A percentile compares a stretch with the other conserved stretches of the same genome.
Conservation (phyloP, 2,113 vertebrate genomes). For the Pomatostomus ruficeps region DNA sequence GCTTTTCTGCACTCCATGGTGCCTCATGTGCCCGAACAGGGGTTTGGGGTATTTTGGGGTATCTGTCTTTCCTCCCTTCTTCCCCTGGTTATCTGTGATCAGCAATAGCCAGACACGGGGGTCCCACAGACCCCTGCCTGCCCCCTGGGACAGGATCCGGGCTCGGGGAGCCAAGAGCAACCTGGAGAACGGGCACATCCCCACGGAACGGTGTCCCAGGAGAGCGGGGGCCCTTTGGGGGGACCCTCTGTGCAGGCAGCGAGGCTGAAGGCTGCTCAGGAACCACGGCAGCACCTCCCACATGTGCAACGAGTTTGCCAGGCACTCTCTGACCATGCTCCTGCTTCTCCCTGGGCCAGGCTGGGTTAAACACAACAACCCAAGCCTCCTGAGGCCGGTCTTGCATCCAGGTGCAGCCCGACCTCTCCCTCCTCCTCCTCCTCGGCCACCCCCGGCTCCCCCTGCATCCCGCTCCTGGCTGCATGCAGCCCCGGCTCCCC, state of each 20-base stretch:
- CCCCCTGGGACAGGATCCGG: neutral
- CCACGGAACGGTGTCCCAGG: neutral
- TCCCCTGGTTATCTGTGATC: neutral
- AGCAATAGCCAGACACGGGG: neutral
- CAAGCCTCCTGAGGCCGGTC: neutral
- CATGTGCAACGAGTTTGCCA: neutral
- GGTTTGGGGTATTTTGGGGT: neutral
- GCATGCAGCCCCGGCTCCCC: constrained; percentile 21
- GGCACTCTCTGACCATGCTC: neutral
- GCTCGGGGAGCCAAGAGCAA: neutral
- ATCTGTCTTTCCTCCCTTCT: neutral
- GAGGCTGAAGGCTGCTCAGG: neutral
- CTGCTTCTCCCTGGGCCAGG: neutral
- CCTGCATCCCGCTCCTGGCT: constrained; percentile 54
- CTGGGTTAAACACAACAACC: constrained; percentile 32
- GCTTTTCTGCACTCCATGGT: neutral
- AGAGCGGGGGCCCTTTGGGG: neutral
- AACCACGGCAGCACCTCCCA: neutral
- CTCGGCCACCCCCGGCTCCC: neutral
- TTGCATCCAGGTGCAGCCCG: constrained; percentile 54
- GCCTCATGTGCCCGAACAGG: neutral
- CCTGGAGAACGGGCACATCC: neutral
- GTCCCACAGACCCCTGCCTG: neutral
- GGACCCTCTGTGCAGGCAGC: neutral
- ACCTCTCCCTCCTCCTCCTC: constrained; percentile 27